Percentiles rank a stretch among this genome's conserved stretches.
Conservation (phyloP, 2,113 vertebrate genomes). For the Cranoglanis bouderius region DNA sequence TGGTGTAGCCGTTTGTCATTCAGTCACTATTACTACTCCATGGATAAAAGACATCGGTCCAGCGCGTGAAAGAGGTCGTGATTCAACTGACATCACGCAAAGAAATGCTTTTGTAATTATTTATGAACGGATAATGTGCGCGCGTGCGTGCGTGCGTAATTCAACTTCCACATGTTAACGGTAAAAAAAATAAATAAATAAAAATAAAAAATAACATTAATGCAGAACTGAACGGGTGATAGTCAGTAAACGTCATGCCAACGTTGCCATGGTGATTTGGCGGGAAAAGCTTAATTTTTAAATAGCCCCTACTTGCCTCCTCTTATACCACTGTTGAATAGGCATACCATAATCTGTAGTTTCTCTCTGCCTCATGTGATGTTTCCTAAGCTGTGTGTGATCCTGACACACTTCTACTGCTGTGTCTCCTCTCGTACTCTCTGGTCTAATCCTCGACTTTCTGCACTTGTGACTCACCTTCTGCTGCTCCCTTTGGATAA, state of each 20-base stretch:
- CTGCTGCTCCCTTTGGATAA: not conserved
- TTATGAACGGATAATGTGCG: too few relatives aligned
- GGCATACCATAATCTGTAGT: not conserved
- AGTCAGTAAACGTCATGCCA: not conserved
- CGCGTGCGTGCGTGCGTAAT: not conserved
- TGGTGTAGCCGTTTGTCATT: slow-evolving; percentile 55
- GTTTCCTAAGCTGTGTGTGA: not conserved
- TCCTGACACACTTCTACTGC: not conserved
- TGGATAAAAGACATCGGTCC: slow-evolving; percentile 50
- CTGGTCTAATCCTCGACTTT: not conserved
- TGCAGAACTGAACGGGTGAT: not conserved
- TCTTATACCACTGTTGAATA: not conserved
- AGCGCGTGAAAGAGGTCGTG: slow-evolving; percentile 27
- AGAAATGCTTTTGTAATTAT: too few relatives aligned
- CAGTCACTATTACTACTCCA: slow-evolving; percentile 35
- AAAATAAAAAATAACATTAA: not conserved
- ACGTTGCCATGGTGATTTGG: slow-evolving; percentile 13
- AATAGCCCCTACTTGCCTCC: not conserved
- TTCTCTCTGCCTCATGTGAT: not conserved
- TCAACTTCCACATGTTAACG: not conserved
- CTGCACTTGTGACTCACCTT: not conserved
- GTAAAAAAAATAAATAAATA: too few relatives aligned
- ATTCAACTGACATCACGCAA: not conserved
- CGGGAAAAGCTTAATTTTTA: not conserved
- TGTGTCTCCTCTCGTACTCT: not conserved